A percentile compares a stretch with the other conserved stretches of the same genome.
Conservation (phyloP, 2,797 vertebrate species). For the Falco rusticolus region DNA sequence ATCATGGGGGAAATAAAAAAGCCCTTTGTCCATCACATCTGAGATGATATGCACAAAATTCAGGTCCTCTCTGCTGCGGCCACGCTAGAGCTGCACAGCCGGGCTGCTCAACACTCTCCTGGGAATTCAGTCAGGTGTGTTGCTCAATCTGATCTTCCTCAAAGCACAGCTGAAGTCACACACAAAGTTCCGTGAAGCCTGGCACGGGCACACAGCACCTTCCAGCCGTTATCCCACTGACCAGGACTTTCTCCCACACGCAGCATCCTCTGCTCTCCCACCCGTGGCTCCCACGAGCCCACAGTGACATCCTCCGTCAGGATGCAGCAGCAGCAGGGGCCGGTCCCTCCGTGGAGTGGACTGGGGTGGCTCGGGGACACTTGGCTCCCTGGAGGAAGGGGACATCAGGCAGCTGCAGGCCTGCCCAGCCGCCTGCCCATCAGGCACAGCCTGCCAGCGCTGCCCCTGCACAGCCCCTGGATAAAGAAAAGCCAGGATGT, state of each 20-base stretch:
- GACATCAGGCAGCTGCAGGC: background rate
- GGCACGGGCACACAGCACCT: fast-evolving
- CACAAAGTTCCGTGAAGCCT: fast-evolving
- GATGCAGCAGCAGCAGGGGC: background rate
- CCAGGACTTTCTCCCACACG: fast-evolving
- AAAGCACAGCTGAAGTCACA: fast-evolving
- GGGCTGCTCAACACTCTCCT: background rate
- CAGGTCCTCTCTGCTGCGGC: background rate
- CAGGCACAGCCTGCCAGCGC: background rate
- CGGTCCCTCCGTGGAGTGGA: fast-evolving
- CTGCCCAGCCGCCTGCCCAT: background rate
- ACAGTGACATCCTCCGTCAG: conserved; percentile 57
- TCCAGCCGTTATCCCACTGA: fast-evolving
- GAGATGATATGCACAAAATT: fast-evolving
- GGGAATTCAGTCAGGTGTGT: background rate
- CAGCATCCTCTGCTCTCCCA: background rate
- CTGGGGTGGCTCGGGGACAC: background rate
- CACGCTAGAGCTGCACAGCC: background rate
- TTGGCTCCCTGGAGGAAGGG: background rate
- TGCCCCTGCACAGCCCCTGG: background rate
- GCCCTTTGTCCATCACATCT: background rate
- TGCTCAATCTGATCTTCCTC: background rate
- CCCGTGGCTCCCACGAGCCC: background rate
- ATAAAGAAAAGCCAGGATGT: background rate
- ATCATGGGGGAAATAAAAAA: fast-evolving